These are phyloP conservation scores for Caenorhabditis becei DNA, from an alignment of 2,888 invertebrate species.

Conservation along the genomic window DNA sequence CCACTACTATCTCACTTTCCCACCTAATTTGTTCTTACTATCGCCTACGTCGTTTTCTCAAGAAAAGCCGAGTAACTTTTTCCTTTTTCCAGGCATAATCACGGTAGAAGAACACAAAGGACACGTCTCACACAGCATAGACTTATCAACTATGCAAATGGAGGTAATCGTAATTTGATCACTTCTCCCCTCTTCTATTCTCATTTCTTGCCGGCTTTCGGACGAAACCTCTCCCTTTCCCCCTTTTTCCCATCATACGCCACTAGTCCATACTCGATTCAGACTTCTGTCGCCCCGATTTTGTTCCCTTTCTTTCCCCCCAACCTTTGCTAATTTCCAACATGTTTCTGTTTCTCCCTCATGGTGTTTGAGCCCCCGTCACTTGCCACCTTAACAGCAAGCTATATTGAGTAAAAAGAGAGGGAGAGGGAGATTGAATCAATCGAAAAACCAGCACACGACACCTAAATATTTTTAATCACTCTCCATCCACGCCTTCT, in stretches of 20 bases:
- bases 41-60: constrained; percentile 1
- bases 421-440: constrained; percentile 35
- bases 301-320: background rate
- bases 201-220: constrained; percentile 41
- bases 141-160: constrained; percentile 69
- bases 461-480: constrained; percentile 30
- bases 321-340: background rate
- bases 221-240: constrained; percentile 40
- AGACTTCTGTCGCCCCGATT: constrained; percentile 33
- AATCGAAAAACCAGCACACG: constrained; percentile 11
- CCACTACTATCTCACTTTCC: background rate
- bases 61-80: background rate
- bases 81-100: constrained; percentile 40
- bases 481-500: constrained; percentile 24
- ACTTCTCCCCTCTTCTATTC: constrained; percentile 52
- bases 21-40: constrained; percentile 18
- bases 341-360: constrained; percentile 16
- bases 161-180: constrained; percentile 68
- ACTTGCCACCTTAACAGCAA: constrained; percentile 27
- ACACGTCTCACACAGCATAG: constrained; percentile 57
- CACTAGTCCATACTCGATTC: constrained; percentile 45
- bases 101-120: constrained; percentile 55
- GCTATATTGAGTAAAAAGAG: constrained; percentile 4
- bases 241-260: constrained; percentile 1
- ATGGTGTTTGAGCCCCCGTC: constrained; percentile 39